Conservation (phyloP, 2,888 invertebrate species). For the Drosophila trichaetosa region DNA sequence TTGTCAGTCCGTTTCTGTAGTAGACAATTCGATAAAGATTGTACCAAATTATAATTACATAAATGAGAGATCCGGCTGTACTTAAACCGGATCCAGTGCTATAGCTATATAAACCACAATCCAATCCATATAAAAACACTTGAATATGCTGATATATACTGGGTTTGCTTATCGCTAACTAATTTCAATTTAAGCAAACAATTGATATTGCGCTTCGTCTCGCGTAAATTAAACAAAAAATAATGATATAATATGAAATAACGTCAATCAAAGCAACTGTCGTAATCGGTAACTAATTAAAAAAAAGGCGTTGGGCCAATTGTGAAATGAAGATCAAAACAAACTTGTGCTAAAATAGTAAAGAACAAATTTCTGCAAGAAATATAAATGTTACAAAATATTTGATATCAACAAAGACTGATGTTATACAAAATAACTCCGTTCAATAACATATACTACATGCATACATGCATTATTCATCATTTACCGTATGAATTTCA, state of each 20-base stretch:
- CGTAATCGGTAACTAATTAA: conserved; percentile 47
- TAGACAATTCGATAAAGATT: conserved; percentile 10
- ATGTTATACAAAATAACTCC: conserved; percentile 53
- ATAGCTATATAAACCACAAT: conserved; percentile 37
- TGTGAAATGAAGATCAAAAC: conserved; percentile 49
- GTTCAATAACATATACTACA: conserved; percentile 55
- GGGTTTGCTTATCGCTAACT: conserved; percentile 53
- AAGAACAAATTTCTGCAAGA: conserved; percentile 28
- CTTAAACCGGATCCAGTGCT: conserved; percentile 66
- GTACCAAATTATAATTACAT: conserved; percentile 5
- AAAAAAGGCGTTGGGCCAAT: conserved; percentile 58
- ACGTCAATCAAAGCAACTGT: conserved; percentile 48
- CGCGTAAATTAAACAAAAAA: conserved; percentile 51
- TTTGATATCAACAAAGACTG: conserved; percentile 70
- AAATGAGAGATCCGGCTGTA: conserved; percentile 57
- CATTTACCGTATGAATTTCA: conserved; percentile 34
- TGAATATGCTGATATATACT: conserved; percentile 42
- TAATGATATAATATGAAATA: conserved; percentile 51
- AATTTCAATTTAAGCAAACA: conserved; percentile 40
- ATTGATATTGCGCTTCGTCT: conserved; percentile 68
- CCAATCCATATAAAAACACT: conserved; percentile 33
- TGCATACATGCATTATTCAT: conserved; percentile 31
- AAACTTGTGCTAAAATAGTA: conserved; percentile 14
- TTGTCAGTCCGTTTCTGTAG: conserved; percentile 34
- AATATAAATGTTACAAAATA: conserved; percentile 35